These are phyloP conservation scores for Alouatta palliata DNA, from an alignment of 2,113 vertebrate genomes.

Conservation along the genomic window DNA sequence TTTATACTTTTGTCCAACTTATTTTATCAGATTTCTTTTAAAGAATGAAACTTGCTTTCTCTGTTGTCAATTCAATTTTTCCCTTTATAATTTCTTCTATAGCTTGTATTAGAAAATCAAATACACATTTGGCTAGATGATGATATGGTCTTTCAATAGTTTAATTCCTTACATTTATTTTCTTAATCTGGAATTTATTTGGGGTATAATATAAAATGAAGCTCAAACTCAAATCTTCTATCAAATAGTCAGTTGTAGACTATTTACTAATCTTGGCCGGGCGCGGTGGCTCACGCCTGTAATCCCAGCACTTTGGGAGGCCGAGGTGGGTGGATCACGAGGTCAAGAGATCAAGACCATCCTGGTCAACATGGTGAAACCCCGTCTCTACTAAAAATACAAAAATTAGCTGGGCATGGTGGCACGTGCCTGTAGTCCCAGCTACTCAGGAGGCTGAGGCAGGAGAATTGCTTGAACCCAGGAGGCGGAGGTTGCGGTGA, in stretches of 20 bases:
- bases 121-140: neutral
- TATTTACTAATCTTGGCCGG: neutral
- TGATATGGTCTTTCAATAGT: neutral
- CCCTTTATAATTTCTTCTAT: neutral
- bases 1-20: neutral
- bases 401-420: no score
- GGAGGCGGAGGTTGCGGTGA: no score
- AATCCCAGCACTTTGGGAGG: no score
- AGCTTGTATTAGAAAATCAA: neutral
- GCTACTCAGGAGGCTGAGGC: no score
- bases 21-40: conserved; percentile 24
- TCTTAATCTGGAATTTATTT: neutral
- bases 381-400: no score
- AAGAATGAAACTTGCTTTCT: neutral
- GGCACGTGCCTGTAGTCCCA: no score
- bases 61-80: neutral
- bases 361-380: no score
- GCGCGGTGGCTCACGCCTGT: no score
- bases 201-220: neutral
- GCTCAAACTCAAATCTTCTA: neutral
- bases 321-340: no score
- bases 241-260: neutral
- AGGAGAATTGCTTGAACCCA: no score
- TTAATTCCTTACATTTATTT: neutral
- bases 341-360: no score